These are phyloP conservation scores for Halichoeres trimaculatus DNA, from an alignment of 2,113 vertebrate genomes.

Conservation along the genomic window DNA sequence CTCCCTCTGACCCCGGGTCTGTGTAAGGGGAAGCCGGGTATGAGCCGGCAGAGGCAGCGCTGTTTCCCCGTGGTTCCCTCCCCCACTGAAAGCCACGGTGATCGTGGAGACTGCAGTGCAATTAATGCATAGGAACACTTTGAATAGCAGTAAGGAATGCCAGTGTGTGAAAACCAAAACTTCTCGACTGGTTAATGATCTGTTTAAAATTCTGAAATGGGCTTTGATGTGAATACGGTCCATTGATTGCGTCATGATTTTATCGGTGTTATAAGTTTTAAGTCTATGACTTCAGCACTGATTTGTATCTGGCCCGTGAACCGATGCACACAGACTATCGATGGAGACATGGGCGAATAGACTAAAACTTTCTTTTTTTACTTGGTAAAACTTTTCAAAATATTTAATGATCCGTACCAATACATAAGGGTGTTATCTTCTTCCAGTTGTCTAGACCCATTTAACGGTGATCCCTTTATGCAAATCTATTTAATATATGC, in stretches of 20 bases:
- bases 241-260: background rate
- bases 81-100: background rate
- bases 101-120: background rate
- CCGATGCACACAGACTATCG: no score
- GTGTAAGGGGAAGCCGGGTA: constrained; percentile 27
- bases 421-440: background rate
- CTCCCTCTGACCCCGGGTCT: constrained; percentile 35
- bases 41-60: constrained; percentile 41
- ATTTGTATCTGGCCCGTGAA: no score
- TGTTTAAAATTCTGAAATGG: background rate
- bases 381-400: no score
- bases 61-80: constrained; percentile 33
- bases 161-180: background rate
- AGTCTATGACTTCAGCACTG: constrained; percentile 36
- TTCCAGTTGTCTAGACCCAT: background rate
- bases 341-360: no score
- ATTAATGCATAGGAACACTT: background rate
- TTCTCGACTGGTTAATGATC: background rate
- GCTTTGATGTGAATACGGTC: background rate
- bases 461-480: background rate
- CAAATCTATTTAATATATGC: background rate
- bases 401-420: no score
- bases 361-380: no score
- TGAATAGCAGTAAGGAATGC: no score
- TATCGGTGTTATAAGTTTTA: constrained; percentile 5